Evolutionary conservation across 2,888 invertebrate species (phyloP), one percentile per base, ranked within the genome.

Genomic region (Sepiola atlantica): DNA sequence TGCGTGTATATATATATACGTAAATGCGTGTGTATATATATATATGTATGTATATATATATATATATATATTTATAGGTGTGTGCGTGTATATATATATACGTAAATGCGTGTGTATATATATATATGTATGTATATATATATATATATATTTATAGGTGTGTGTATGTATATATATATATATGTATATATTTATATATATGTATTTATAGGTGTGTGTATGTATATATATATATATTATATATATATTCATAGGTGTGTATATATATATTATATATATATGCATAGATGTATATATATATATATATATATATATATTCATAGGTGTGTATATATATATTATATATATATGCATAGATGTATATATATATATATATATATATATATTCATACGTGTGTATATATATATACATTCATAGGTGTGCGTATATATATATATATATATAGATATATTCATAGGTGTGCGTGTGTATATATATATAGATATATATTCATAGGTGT

Each of bases 301-400:
- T 57, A 57, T 57, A 57, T 57, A 57, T 57, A 20, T 57, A 20
- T 57, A 20, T 57, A 20, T 57, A 20, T 18, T 14, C 6, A 21
- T 57, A 21, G 16, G 12, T 57, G 57, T 18, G 57, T 0, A 0
- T 57, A 21, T 57, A 21, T 21, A 21, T 21, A 57, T 57, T 61
- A 21, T 12, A 61, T 77, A 28, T n/a, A n/a, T 28, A n/a, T 77
- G 14, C 14, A 77, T 77, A 28, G 28, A n/a, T 77, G 16, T 77
- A 77, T 77, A 77, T n/a, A 77, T 77, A n/a, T 77, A n/a, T 77
- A 77, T 77, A 77, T 77, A 77, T 77, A 77, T 77, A 77, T 77
- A 77, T 77, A 77, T 77, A 77, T 77, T 14, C n/a, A n/a, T n/a
- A n/a, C n/a, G n/a, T 77, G n/a, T 77, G n/a, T 77, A 77, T 77